A percentile compares a stretch with the other conserved stretches of the same genome.
Conservation (phyloP, 1,140 invertebrate species). For the Rhizoglyphus robini region DNA sequence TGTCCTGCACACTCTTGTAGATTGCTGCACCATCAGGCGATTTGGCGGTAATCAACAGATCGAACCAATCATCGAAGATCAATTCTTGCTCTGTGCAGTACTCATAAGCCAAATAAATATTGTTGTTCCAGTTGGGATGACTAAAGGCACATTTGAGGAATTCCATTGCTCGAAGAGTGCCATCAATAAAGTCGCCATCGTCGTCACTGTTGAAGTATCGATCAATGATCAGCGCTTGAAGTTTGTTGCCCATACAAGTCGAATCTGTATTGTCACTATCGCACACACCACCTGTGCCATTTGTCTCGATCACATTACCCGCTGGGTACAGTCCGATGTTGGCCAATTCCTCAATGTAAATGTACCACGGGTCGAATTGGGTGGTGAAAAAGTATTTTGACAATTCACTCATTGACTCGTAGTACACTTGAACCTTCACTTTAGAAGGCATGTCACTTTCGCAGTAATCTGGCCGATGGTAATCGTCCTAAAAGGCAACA, state of each 20-base stretch:
- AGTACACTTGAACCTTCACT: conserved; percentile 5
- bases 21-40: neutral
- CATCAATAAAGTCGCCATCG: conserved; percentile 16
- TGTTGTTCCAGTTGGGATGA: conserved; percentile 12
- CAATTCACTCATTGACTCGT: conserved; percentile 18
- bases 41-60: conserved; percentile 7
- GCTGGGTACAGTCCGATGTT: conserved; percentile 14
- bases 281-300: conserved; percentile 4
- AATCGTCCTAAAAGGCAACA: conserved; percentile 9
- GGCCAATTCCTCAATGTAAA: conserved; percentile 19
- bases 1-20: neutral
- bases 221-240: conserved; percentile 8
- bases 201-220: neutral
- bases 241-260: conserved; percentile 12
- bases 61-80: conserved; percentile 10
- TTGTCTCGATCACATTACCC: conserved; percentile 10
- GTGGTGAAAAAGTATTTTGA: conserved; percentile 13
- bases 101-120: neutral
- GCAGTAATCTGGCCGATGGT: conserved; percentile 19
- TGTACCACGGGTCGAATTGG: conserved; percentile 15
- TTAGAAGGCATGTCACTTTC: neutral
- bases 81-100: conserved; percentile 12
- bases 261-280: conserved; percentile 8
- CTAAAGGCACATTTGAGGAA: conserved; percentile 16
- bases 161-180: conserved; percentile 5